Conservation (phyloP, 2,888 invertebrate species). For the Acleris emargana region DNA sequence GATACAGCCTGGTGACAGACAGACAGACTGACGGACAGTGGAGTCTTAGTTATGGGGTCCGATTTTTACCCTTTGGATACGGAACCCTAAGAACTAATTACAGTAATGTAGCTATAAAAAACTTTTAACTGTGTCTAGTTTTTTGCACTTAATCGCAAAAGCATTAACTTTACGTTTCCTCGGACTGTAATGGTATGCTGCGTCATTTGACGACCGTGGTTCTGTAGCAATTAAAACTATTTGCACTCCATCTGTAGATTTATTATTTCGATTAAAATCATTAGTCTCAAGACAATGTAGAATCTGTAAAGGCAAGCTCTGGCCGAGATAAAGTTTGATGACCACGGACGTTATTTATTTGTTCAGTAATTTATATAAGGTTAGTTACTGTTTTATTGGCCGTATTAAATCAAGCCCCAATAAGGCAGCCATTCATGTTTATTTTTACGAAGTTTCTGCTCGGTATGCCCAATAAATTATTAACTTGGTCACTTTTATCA, state of each 20-base stretch:
- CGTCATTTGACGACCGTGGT: slow-evolving; percentile 18
- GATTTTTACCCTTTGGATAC: no score
- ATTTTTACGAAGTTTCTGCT: slow-evolving; percentile 83
- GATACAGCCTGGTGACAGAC: no score
- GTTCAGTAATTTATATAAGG: slow-evolving; percentile 84
- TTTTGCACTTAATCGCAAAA: slow-evolving; percentile 2
- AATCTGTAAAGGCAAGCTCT: slow-evolving; percentile 30
- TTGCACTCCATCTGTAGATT: slow-evolving; percentile 22
- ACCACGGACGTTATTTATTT: slow-evolving; percentile 81
- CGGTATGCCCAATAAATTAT: slow-evolving; percentile 81
- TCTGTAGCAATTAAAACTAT: slow-evolving; percentile 33
- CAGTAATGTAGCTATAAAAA: no score
- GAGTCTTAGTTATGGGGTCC: no score
- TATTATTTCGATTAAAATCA: slow-evolving; percentile 33
- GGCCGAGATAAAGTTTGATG: slow-evolving; percentile 71
- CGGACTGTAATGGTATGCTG: neutral
- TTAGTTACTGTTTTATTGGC: slow-evolving; percentile 83
- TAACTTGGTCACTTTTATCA: slow-evolving; percentile 82
- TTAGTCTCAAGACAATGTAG: slow-evolving; percentile 34
- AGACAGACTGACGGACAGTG: no score
- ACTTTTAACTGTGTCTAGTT: neutral
- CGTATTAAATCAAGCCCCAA: slow-evolving; percentile 83
- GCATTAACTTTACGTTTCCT: slow-evolving; percentile 13
- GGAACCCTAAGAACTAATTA: no score
- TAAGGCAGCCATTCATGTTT: slow-evolving; percentile 84